These are phyloP conservation scores for Perca schrenkii DNA, from an alignment of 2,113 vertebrate species.

Conservation along the genomic window DNA sequence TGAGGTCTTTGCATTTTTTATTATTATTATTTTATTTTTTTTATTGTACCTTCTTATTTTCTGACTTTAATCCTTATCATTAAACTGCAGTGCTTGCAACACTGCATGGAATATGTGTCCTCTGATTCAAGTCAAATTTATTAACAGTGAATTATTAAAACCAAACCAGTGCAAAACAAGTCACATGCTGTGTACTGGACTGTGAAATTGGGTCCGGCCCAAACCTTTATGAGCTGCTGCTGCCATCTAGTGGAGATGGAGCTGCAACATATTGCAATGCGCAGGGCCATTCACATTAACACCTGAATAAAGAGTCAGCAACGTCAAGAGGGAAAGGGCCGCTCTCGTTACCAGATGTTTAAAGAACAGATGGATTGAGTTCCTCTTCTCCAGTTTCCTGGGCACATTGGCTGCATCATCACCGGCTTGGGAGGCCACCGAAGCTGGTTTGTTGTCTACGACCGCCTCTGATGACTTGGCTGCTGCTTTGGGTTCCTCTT, in stretches of 20 bases:
- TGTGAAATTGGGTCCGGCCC: background rate
- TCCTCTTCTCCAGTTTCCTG: constrained; percentile 91
- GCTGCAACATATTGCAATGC: background rate
- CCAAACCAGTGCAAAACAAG: background rate
- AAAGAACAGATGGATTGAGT: constrained; percentile 93
- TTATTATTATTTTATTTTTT: background rate
- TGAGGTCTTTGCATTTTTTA: background rate
- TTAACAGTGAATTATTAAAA: background rate
- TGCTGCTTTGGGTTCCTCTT: constrained; percentile 83
- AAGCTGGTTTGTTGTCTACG: constrained; percentile 74
- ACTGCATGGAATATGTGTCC: background rate
- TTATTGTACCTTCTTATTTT: background rate
- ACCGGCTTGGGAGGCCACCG: constrained; percentile 74
- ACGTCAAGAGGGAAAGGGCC: background rate
- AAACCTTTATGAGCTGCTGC: constrained; percentile 38
- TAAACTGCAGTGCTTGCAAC: background rate
- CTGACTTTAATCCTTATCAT: background rate
- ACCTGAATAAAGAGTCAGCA: background rate
- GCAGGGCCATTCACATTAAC: background rate
- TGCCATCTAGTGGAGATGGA: constrained; percentile 77
- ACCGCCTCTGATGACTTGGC: constrained; percentile 70
- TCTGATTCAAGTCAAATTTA: background rate
- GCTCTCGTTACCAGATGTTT: constrained; percentile 89
- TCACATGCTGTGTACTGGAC: background rate
- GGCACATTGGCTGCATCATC: constrained; percentile 76